Base-by-base conservation (phyloP, 37 sponge, comb jelly and placozoan species). In the Eunapius fragilis region DNA sequence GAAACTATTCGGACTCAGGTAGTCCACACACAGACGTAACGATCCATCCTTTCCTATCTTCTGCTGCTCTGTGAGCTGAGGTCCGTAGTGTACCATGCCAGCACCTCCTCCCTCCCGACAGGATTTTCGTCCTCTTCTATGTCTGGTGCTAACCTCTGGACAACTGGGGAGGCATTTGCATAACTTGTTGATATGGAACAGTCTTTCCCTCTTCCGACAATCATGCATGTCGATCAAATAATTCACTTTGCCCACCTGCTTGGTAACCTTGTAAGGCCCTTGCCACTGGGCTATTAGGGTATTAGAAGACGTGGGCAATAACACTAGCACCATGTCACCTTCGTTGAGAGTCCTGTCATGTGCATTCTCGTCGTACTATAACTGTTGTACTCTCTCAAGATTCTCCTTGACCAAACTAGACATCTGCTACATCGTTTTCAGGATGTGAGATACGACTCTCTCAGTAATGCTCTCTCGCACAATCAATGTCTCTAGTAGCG, bases 221-320 rank as follows among this genome's bases (percentile, higher is more conserved):
- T 85, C 71, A 17, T n/a, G 23, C 72, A 72, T 70, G 26, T 71
- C 50, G 31, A 82, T 45, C 50, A 78, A 31, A 41, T 81, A 87
- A 28, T 71, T 72, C 3, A 72, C 88, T 82, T 32, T 30, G 4
- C 70, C 78, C 17, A 67, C 28, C 71, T 74, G 31, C 33, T 78
- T 25, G 22, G 25, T 45, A 58, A 76, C 37, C n/a, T 30, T 17
- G 73, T 31, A 82, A 12, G 83, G 89, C 2, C 83, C 84, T 37
- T 75, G 70, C 88, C 88, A 82, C 77, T 83, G 49, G 25, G 79
- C 79, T 48, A 47, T 17, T 36, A 88, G 58, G 24, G 80, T 88
- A 47, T 88, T 30, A 25, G 82, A 78, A 25, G 47, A 72, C 22
- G 88, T 70, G 9, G 88, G 88, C n/a, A 82, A 69, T 34, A 88